phyloP scores from a whole-genome alignment of 1,140 invertebrate genomes.

The Drepana arcuata region DNA sequence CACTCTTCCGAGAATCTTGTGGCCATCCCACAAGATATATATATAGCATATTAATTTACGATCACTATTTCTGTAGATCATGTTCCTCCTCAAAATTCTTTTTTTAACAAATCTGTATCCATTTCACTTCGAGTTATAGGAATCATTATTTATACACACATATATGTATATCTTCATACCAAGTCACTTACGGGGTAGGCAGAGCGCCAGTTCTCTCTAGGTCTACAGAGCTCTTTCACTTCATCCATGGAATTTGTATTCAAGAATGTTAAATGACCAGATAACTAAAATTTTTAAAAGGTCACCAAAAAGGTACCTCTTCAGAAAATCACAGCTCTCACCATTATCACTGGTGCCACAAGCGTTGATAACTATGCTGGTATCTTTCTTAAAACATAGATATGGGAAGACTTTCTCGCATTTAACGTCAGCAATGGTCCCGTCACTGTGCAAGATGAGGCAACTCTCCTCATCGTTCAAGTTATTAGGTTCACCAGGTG shows the following conservation, averaged over 20 bases:
- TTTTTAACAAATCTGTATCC: no score
- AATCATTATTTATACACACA: no score
- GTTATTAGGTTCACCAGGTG: constrained; percentile 21
- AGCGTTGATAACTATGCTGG: constrained; percentile 5
- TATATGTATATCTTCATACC: neutral
- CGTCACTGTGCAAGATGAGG: constrained; percentile 11
- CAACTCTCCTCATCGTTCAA: constrained; percentile 19
- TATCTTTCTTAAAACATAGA: constrained; percentile 20
- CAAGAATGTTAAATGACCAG: neutral
- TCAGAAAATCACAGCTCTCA: no score
- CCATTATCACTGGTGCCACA: constrained; percentile 23
- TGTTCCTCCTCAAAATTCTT: no score
- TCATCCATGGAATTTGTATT: neutral
- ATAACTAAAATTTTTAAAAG: neutral
- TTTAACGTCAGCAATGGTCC: constrained; percentile 13
- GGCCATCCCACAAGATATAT: no score
- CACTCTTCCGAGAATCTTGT: no score
- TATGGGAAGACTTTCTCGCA: constrained; percentile 18
- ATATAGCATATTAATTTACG: no score
- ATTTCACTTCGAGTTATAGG: no score
- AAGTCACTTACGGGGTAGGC: neutral
- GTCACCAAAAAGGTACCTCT: no score
- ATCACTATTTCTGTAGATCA: no score
- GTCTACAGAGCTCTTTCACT: neutral
- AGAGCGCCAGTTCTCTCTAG: neutral